Evolutionary conservation across 2,113 vertebrate species (phyloP), one percentile per base, ranked within the genome.

Genomic region (Chlamydotis undulata): DNA sequence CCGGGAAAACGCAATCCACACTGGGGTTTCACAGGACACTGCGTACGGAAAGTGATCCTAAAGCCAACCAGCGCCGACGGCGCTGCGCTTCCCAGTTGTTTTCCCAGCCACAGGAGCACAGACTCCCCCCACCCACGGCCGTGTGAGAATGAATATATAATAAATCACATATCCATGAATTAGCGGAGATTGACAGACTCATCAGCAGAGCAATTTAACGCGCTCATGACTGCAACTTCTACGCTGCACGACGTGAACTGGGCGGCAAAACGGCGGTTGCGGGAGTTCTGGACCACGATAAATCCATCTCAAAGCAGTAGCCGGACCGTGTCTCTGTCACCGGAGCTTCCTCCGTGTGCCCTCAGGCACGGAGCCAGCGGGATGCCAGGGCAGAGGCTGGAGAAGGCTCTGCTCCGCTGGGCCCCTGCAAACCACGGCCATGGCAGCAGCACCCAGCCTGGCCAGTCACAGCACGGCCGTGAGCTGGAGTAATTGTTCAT

Each of bases 1-100:
- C 0, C 0, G 28, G 43, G 59, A 61, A 57, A 49, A 7, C 3
- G 2, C 14, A 6, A 15, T 5, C 14, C 3, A 0, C 31, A 9
- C 1, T 10, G 22, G 50, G 41, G 17, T 5, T 49, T 19, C 21
- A 19, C 2, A 3, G 47, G 16, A 22, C 41, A 4, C 14, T 1
- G 12, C 31, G 6, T 5, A 2, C 12, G 35, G n/a, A 31, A 81
- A 52, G 31, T 5, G 7, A 22, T 31, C 69, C 68, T 21, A 25
- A 21, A 50, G 12, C 12, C 21, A 43, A 41, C 4, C 41, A 12
- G 37, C 43, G 10, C 29, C 10, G 63, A 6, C 17, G 1, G 4
- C 9, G 43, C 37, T 26, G 2, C 1, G 33, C 10, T 9, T 28
- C 25, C 29, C 28, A 0, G 43, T 8, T 47, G 26, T 33, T 31